A percentile compares a stretch with the other conserved stretches of the same genome.
Evolutionary conservation across 2,888 invertebrate species (phyloP).

Genomic region (Chymomyza amoena): DNA sequence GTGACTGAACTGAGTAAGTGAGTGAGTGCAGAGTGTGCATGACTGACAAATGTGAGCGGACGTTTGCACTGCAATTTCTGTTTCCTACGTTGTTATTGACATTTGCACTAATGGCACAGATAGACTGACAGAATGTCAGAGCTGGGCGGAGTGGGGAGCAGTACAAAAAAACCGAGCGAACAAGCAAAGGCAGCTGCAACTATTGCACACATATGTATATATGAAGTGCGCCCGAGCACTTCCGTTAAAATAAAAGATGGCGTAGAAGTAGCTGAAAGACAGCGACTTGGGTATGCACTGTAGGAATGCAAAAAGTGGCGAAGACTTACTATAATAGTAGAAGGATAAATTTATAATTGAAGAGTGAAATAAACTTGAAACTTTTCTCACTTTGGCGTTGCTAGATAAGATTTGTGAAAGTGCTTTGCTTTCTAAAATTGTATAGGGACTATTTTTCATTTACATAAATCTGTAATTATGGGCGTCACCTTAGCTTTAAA

Average conservation of each 20-base stretch:
- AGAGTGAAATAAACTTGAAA: too few species aligned
- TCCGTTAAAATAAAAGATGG: background rate
- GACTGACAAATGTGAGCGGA: background rate
- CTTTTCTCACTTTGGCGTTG: too few species aligned
- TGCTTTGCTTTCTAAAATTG: too few species aligned
- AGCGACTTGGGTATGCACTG: background rate
- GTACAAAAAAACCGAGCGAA: conserved; percentile 13
- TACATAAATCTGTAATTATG: too few species aligned
- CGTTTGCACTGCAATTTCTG: conserved; percentile 10
- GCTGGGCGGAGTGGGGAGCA: background rate
- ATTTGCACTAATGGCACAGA: conserved; percentile 48
- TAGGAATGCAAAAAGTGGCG: too few species aligned
- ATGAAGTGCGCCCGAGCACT: background rate
- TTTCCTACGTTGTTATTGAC: conserved; percentile 41
- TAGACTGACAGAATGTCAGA: conserved; percentile 5
- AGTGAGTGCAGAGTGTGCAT: conserved; percentile 10
- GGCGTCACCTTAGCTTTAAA: too few species aligned
- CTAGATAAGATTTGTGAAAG: too few species aligned
- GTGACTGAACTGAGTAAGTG: background rate
- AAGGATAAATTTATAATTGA: too few species aligned
- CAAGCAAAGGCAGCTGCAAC: background rate
- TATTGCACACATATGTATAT: background rate
- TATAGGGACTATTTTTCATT: too few species aligned
- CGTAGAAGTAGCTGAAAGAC: background rate
- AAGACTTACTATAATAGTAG: too few species aligned